Conservation (phyloP, 2,113 vertebrate species). For the Chloebia gouldiae region DNA sequence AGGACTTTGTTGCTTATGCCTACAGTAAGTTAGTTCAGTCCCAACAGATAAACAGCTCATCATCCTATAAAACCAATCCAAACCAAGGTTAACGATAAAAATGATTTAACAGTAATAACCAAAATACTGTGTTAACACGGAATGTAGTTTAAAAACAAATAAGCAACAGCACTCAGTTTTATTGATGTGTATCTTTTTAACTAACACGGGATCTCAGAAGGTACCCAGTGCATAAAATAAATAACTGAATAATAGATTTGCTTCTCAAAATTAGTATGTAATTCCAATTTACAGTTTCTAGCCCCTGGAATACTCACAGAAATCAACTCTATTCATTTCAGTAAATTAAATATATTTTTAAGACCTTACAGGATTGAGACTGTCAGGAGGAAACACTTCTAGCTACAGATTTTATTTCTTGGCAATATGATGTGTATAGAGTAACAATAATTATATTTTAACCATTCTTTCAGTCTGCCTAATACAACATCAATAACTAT, state of each 20-base stretch:
- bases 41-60: constrained; percentile 21
- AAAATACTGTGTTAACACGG: background rate
- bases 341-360: background rate
- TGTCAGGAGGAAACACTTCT: background rate
- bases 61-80: background rate
- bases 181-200: background rate
- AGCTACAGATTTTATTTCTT: background rate
- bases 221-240: background rate
- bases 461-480: background rate
- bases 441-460: constrained; percentile 6
- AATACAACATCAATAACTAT: background rate
- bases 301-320: background rate
- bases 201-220: background rate
- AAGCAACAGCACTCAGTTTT: background rate
- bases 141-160: constrained; percentile 17
- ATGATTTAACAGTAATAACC: background rate
- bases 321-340: background rate
- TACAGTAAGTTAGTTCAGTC: constrained; percentile 9
- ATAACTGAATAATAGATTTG: background rate
- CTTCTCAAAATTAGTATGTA: background rate
- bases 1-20: constrained; percentile 19
- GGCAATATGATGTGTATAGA: background rate
- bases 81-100: background rate
- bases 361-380: background rate
- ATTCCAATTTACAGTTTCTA: background rate